Evolutionary conservation across 1,140 invertebrate species (phyloP).

Genomic region (Chlorops oryzae): DNA sequence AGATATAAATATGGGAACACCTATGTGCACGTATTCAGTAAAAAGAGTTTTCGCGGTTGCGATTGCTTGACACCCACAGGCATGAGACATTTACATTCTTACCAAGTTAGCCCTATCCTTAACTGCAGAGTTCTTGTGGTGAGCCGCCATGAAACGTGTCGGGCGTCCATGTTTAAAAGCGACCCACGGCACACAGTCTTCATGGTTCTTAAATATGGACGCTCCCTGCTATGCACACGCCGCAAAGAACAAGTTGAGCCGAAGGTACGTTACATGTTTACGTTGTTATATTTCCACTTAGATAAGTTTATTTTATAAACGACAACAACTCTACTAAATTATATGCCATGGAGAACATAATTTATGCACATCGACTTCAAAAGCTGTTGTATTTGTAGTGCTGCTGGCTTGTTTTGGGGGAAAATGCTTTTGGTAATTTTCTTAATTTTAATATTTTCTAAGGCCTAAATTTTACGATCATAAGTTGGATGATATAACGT

Average conservation of each 20-base stretch:
- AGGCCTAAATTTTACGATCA: too few species aligned
- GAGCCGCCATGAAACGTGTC: constrained; percentile 8
- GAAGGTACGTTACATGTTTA: constrained; percentile 20
- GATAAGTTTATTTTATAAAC: constrained; percentile 45
- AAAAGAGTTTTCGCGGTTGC: too few species aligned
- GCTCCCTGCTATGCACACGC: constrained; percentile 9
- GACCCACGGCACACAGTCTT: constrained; percentile 30
- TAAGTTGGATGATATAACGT: too few species aligned
- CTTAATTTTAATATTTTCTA: too few species aligned
- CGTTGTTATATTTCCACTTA: constrained; percentile 43
- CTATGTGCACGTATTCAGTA: too few species aligned
- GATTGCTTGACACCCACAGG: too few species aligned
- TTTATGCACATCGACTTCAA: constrained; percentile 37
- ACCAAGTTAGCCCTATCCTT: background rate
- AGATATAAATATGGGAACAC: too few species aligned
- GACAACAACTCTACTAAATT: constrained; percentile 46
- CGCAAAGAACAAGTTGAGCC: constrained; percentile 1
- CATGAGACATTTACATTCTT: too few species aligned
- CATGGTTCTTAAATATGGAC: constrained; percentile 26
- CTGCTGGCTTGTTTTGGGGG: too few species aligned
- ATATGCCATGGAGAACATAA: constrained; percentile 41
- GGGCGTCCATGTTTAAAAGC: constrained; percentile 14
- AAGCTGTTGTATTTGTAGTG: too few species aligned
- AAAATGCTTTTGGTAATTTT: too few species aligned
- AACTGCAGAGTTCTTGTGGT: background rate